A percentile compares a stretch with the other conserved stretches of the same genome.
phyloP scores from a whole-genome alignment of 2,888 invertebrate species.

The Melieria crassipennis region DNA sequence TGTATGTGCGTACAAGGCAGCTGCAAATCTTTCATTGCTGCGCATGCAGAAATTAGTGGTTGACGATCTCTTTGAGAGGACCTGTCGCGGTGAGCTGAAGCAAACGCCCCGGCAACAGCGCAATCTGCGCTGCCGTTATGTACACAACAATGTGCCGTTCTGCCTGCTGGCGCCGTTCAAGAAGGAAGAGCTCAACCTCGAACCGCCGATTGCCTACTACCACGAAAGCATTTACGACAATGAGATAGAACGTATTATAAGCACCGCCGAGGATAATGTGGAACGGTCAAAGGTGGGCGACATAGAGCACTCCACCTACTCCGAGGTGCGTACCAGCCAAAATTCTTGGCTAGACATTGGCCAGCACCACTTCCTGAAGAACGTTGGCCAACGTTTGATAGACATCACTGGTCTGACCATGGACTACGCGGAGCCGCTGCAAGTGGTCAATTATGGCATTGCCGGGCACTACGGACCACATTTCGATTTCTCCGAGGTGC shows the following conservation, averaged over 20 bases:
- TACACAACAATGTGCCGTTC: constrained; percentile 48
- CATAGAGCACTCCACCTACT: neutral
- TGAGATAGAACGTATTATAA: constrained; percentile 38
- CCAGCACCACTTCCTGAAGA: constrained; percentile 31
- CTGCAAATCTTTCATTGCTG: neutral
- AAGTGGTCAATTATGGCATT: constrained; percentile 48
- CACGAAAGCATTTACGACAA: constrained; percentile 41
- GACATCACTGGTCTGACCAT: constrained; percentile 48
- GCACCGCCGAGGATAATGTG: constrained; percentile 30
- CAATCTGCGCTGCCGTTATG: constrained; percentile 56
- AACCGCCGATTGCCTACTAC: constrained; percentile 44
- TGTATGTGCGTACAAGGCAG: neutral
- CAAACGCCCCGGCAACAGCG: constrained; percentile 62
- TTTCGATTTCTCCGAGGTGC: constrained; percentile 43
- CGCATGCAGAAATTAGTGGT: constrained; percentile 9
- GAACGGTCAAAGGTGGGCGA: constrained; percentile 44
- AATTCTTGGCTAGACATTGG: constrained; percentile 41
- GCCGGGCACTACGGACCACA: constrained; percentile 47
- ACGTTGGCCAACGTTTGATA: constrained; percentile 41
- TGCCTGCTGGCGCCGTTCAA: constrained; percentile 46
- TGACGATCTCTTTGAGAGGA: constrained; percentile 39
- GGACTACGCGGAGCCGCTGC: constrained; percentile 40
- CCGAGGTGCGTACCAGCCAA: constrained; percentile 44
- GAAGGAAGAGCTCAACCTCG: constrained; percentile 44
- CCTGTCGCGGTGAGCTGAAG: constrained; percentile 68